A percentile compares a stretch with the other conserved stretches of the same genome.
Evolutionary conservation across 2,113 vertebrate genomes (phyloP).

Genomic region (Bombycilla garrulus): DNA sequence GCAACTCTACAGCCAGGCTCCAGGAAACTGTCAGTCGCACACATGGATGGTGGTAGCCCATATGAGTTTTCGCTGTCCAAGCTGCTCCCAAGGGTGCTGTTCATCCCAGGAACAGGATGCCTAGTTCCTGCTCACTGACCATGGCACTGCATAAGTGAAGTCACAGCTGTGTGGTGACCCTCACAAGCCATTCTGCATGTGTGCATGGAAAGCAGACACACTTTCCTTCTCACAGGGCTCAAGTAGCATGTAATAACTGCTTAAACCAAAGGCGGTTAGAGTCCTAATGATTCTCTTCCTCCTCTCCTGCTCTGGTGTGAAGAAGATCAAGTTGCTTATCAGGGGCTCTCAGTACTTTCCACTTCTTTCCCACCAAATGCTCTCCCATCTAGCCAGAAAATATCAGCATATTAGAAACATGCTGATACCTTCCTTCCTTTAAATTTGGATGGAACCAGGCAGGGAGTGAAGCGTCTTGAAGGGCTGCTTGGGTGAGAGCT

Average conservation of each 20-base stretch:
- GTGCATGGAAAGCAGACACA: neutral
- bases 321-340: neutral
- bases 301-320: neutral
- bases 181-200: neutral
- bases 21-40: neutral
- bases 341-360: neutral
- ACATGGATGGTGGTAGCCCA: neutral
- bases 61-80: neutral
- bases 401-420: neutral
- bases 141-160: neutral
- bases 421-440: neutral
- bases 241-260: neutral
- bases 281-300: neutral
- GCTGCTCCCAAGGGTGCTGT: neutral
- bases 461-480: neutral
- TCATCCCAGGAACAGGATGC: neutral
- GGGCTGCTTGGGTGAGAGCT: neutral
- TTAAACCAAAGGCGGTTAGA: neutral
- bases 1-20: neutral
- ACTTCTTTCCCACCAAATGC: neutral
- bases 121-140: neutral
- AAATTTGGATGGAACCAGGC: neutral
- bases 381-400: neutral
- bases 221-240: slow-evolving; percentile 32
- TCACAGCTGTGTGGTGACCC: neutral